Conservation (phyloP, 2,797 vertebrate species). For the Bryconaethiops microstoma region DNA sequence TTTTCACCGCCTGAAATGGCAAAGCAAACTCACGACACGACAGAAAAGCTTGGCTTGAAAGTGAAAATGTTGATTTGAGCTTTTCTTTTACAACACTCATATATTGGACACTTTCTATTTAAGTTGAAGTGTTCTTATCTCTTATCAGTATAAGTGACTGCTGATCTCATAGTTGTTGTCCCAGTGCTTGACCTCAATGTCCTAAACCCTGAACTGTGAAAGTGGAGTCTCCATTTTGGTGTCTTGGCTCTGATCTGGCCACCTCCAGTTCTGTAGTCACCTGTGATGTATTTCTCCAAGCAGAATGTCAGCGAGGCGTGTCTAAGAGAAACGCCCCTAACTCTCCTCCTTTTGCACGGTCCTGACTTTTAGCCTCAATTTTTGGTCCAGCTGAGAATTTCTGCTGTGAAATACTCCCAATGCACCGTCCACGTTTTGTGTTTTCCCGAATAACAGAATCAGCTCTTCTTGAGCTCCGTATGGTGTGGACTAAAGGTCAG, state of each 20-base stretch:
- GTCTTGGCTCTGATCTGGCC: not conserved
- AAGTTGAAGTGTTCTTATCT: no score
- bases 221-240: no score
- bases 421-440: not conserved
- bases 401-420: not conserved
- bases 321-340: not conserved
- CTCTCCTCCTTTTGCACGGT: not conserved
- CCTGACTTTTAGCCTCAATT: not conserved
- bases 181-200: no score
- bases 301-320: not conserved
- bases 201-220: no score
- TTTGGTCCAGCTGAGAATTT: not conserved
- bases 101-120: no score
- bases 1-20: no score
- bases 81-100: no score
- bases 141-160: no score
- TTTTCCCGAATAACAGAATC: not conserved
- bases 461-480: not conserved
- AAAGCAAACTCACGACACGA: no score
- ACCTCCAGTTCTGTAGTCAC: not conserved
- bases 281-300: not conserved
- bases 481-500: not conserved
- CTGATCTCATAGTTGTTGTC: no score
- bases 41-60: no score
- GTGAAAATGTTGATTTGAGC: no score